phyloP scores from a whole-genome alignment of 2,113 vertebrate genomes.

The Platysternon megacephalum region DNA sequence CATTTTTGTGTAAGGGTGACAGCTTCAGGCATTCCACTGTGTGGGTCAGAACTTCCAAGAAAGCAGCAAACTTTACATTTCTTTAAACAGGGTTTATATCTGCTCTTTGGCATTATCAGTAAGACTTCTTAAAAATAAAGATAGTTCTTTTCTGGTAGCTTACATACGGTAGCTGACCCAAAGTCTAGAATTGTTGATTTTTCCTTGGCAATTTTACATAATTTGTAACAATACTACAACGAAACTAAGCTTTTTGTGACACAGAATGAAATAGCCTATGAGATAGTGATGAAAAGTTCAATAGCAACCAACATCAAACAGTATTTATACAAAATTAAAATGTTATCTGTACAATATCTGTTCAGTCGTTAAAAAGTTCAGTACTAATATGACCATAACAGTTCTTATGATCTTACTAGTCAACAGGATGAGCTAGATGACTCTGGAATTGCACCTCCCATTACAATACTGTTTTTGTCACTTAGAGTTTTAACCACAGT shows the following conservation, averaged over 20 bases:
- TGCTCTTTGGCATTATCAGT: background rate
- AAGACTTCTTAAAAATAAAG: background rate
- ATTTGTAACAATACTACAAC: background rate
- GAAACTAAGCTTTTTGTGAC: background rate
- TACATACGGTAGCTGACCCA: background rate
- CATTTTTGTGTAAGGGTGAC: background rate
- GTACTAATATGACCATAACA: background rate
- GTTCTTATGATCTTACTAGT: slow-evolving; percentile 33
- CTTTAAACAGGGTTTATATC: background rate
- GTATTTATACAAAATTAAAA: slow-evolving; percentile 46
- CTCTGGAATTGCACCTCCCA: slow-evolving; percentile 76
- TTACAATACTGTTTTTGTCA: slow-evolving; percentile 89
- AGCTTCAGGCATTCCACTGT: background rate
- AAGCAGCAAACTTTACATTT: background rate
- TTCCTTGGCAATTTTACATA: background rate
- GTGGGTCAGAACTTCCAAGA: background rate
- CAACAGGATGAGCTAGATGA: slow-evolving; percentile 70
- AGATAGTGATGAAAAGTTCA: background rate
- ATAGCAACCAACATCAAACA: background rate
- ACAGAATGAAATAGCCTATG: no score
- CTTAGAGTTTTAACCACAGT: slow-evolving; percentile 85
- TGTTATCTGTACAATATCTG: background rate
- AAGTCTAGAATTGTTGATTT: background rate
- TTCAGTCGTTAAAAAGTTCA: background rate
- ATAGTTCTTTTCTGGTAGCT: background rate